Conservation (phyloP, 2,888 invertebrate genomes). For the Odontomyia ornata region DNA sequence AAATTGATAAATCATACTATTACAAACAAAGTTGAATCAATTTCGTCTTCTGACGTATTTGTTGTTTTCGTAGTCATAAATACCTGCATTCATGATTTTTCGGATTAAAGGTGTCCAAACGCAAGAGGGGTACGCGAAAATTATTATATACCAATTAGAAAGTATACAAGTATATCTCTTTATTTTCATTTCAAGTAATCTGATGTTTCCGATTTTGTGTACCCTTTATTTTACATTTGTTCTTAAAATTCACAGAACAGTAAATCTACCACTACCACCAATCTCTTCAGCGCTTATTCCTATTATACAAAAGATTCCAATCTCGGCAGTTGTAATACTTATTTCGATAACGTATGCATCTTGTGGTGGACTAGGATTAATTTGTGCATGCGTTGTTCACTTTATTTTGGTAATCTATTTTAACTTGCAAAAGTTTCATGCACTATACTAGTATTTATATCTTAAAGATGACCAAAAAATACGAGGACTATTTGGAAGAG, state of each 20-base stretch:
- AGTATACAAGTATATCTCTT: too few relatives aligned
- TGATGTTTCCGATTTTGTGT: too few relatives aligned
- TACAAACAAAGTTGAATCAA: too few relatives aligned
- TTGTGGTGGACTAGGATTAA: constrained; percentile 78
- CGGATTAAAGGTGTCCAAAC: too few relatives aligned
- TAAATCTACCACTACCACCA: constrained; percentile 52
- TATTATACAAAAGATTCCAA: constrained; percentile 74
- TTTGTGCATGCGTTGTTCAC: constrained; percentile 73
- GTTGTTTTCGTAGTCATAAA: too few relatives aligned
- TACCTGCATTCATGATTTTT: too few relatives aligned
- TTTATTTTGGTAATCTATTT: constrained; percentile 70
- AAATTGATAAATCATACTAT: too few relatives aligned
- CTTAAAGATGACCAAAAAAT: constrained; percentile 71
- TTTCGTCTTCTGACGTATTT: too few relatives aligned
- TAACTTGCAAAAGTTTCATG: background rate
- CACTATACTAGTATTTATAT: background rate
- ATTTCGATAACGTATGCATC: constrained; percentile 72
- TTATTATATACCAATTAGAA: too few relatives aligned
- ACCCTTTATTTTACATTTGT: too few relatives aligned
- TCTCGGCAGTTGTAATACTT: constrained; percentile 72
- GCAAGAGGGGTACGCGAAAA: too few relatives aligned
- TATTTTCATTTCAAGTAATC: too few relatives aligned
- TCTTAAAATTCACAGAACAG: constrained; percentile 66
- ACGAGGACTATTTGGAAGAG: constrained; percentile 74
- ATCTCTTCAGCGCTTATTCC: constrained; percentile 66